phyloP scores from a whole-genome alignment of 2,888 invertebrate species.

The Drosophila buzzatii region DNA sequence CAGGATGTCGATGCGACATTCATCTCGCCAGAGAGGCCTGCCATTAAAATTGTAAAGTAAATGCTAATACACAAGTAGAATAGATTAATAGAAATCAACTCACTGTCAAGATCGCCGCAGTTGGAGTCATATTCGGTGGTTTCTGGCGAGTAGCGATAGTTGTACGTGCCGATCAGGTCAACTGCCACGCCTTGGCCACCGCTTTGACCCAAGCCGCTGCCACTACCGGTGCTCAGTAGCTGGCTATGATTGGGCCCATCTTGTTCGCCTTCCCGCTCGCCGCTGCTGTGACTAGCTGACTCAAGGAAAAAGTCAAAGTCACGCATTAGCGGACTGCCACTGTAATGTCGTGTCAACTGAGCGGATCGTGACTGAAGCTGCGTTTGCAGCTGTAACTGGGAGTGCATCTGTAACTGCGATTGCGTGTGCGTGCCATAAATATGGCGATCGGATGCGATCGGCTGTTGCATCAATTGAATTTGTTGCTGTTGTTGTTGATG shows the following conservation, averaged over 20 bases:
- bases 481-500: constrained; percentile 38
- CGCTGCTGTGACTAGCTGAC: constrained; percentile 85
- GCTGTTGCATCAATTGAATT: constrained; percentile 43
- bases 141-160: constrained; percentile 96
- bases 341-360: constrained; percentile 72
- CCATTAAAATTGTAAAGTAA: not conserved
- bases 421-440: constrained; percentile 53
- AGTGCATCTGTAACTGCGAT: constrained; percentile 51
- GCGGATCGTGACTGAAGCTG: constrained; percentile 57
- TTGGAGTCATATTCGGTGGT: constrained; percentile 96
- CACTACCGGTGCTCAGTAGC: constrained; percentile 66
- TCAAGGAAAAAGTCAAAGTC: constrained; percentile 85
- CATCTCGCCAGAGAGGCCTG: constrained; percentile 86
- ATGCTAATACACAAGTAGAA: too few species aligned
- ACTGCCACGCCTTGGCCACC: constrained; percentile 51
- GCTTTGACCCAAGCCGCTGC: constrained; percentile 83
- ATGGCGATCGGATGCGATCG: constrained; percentile 45
- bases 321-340: constrained; percentile 82
- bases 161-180: constrained; percentile 82
- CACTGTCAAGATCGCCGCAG: constrained; percentile 93
- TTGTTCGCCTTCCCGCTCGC: constrained; percentile 84
- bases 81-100: constrained; percentile 83
- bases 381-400: constrained; percentile 57
- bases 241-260: constrained; percentile 85
- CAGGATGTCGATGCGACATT: constrained; percentile 87